phyloP scores from a whole-genome alignment of 2,113 vertebrate species.

The Melanostigma gelatinosum region DNA sequence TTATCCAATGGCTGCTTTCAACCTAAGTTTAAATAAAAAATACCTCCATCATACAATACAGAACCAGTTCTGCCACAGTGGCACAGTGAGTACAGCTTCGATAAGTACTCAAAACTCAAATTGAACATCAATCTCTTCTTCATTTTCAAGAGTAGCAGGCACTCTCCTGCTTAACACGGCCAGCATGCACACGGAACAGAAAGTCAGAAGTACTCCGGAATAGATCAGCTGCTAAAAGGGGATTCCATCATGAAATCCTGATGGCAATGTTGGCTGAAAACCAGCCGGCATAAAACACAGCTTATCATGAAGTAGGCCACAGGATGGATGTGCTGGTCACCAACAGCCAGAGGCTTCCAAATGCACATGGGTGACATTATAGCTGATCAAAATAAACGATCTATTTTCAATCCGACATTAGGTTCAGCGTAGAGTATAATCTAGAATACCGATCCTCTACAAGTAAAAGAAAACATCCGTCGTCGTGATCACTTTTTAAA shows the following conservation, averaged over 20 bases:
- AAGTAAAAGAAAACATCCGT: conserved; percentile 12
- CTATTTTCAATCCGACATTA: background rate
- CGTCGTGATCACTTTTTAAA: conserved; percentile 11
- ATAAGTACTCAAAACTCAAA: conserved; percentile 12
- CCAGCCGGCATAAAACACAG: conserved; percentile 47
- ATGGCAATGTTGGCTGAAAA: conserved; percentile 57
- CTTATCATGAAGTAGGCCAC: conserved; percentile 66
- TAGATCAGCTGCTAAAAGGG: conserved; percentile 50
- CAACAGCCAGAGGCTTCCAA: conserved; percentile 27
- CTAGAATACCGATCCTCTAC: background rate
- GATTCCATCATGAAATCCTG: conserved; percentile 69
- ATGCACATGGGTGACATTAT: conserved; percentile 17
- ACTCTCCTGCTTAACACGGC: background rate
- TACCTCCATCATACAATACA: background rate
- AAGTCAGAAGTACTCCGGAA: conserved; percentile 31
- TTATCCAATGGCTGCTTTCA: background rate
- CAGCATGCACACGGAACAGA: background rate
- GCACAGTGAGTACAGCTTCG: background rate
- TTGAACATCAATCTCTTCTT: conserved; percentile 10
- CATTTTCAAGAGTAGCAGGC: conserved; percentile 9
- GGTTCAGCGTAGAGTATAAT: background rate
- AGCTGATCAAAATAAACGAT: conserved; percentile 5
- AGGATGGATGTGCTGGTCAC: conserved; percentile 8
- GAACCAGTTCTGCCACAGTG: background rate
- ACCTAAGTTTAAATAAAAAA: background rate